Base-by-base conservation (phyloP, 2,888 invertebrate species). In the Eupithecia subfuscata region DNA sequence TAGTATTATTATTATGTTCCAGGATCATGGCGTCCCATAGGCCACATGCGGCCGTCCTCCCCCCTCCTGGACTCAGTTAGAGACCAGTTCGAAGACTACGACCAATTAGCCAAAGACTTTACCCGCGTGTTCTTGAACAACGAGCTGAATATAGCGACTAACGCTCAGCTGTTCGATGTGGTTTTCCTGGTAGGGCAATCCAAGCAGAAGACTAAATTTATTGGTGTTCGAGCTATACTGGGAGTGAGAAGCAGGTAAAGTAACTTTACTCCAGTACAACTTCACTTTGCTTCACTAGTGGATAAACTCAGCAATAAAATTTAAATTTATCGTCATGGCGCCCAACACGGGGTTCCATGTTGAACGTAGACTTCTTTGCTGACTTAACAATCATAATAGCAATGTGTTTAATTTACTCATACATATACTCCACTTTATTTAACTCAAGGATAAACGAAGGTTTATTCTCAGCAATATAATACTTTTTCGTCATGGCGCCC, bases 21-120 rank as follows among this genome's bases (percentile, higher is more conserved):
- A 96, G 98, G 98, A 69, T 98, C 98, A 11, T 98, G 98, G 98
- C 96, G 98, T 85, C 98, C 98, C 18, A 98, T 98, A 81, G 98
- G 96, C 81, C 98, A 98, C 91, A 98, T 98, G 98, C 95, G 98
- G 85, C 98, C 98, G 0, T 98, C 98, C 0, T 98, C 98, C 30
- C 98, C 98, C 0, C 95, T 99, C 56, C 95, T 98, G 82, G 98
- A 99, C 91, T 98, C 98, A 8, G 98, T 98, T 63, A 95, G 98
- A 84, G 98, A 98, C 93, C 97, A 98, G 88, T 98, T 98, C 89
- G 98, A 98, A 92, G 98, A 98, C 91, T 98, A 98, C 92, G 98
- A 98, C 90, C 98, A 98, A 89, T 95, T 98, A 75, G 98, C 98
- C 52, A 98, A 98, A 91, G 98, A 98, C 92, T 98, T 98, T 90